Conservation (phyloP, 2,888 invertebrate genomes). For the Conus canariensis region DNA sequence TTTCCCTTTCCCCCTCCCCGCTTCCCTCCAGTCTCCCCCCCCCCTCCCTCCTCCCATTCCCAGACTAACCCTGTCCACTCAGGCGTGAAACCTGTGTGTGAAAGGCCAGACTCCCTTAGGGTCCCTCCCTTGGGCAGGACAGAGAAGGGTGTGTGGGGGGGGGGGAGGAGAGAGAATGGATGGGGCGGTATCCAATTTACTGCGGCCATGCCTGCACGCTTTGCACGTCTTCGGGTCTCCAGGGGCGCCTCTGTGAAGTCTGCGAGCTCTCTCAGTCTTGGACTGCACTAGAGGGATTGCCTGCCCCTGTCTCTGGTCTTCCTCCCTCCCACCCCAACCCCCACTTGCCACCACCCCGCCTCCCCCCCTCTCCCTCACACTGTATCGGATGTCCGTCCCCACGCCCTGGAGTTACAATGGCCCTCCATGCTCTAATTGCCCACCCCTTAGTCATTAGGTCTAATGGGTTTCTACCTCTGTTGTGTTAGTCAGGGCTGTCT, state of each 20-base stretch:
- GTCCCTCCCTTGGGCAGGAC: background rate
- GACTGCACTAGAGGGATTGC: background rate
- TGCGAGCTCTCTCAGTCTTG: background rate
- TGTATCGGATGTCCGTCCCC: slow-evolving; percentile 33
- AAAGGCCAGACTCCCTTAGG: slow-evolving; percentile 5
- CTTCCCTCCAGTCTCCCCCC: background rate
- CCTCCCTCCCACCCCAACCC: background rate
- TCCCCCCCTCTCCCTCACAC: background rate
- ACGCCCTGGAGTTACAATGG: background rate
- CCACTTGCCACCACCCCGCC: background rate
- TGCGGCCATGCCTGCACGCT: background rate
- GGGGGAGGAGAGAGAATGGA: background rate
- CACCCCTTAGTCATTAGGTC: slow-evolving; percentile 25
- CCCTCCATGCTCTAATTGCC: slow-evolving; percentile 41
- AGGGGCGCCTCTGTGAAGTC: slow-evolving; percentile 15
- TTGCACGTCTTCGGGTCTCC: background rate
- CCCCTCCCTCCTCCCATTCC: background rate
- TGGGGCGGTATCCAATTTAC: slow-evolving; percentile 40
- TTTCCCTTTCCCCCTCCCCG: background rate
- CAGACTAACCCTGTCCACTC: background rate
- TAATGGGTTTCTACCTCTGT: slow-evolving; percentile 32
- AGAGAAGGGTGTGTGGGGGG: background rate
- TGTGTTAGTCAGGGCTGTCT: background rate
- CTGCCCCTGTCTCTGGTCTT: background rate
- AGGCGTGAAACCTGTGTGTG: slow-evolving; percentile 38